Evolutionary conservation across 2,888 invertebrate genomes (phyloP).

Genomic region (Euzophera pinguis): DNA sequence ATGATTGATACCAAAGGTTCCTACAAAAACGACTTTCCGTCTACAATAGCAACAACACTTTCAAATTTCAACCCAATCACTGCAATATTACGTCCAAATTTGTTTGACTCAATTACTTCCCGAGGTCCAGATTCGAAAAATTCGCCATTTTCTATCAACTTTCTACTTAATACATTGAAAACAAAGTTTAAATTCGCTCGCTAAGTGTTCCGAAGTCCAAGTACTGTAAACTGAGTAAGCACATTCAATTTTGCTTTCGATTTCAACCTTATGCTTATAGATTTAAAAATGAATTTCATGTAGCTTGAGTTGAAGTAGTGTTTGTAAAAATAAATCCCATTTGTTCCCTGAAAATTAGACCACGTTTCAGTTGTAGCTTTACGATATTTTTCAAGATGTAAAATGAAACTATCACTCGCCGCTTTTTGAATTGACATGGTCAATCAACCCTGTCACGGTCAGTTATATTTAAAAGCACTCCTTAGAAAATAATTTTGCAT

Average conservation of each 20-base stretch:
- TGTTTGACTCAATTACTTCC: conserved; percentile 8
- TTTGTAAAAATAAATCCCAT: conserved; percentile 42
- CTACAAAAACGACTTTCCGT: conserved; percentile 38
- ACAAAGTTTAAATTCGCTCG: conserved; percentile 33
- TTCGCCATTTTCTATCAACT: conserved; percentile 20
- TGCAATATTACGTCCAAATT: conserved; percentile 21
- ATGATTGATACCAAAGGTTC: conserved; percentile 56
- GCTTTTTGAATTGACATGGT: too few relatives aligned
- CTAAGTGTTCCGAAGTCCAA: conserved; percentile 24
- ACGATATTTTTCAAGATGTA: conserved; percentile 32
- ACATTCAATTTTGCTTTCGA: conserved; percentile 34
- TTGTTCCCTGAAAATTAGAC: conserved; percentile 68
- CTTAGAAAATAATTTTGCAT: too few relatives aligned
- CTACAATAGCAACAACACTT: conserved; percentile 13
- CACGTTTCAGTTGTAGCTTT: conserved; percentile 53
- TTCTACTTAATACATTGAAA: conserved; percentile 11
- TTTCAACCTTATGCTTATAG: conserved; percentile 30
- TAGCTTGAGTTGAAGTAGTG: conserved; percentile 23
- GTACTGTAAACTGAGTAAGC: conserved; percentile 34
- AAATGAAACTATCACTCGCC: background rate
- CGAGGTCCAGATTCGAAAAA: conserved; percentile 13
- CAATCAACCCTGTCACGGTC: too few relatives aligned
- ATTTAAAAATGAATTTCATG: conserved; percentile 33
- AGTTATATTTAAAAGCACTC: too few relatives aligned
- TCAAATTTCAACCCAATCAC: conserved; percentile 14